Conservation (phyloP, 1,140 invertebrate species). For the Eumaeus atala region DNA sequence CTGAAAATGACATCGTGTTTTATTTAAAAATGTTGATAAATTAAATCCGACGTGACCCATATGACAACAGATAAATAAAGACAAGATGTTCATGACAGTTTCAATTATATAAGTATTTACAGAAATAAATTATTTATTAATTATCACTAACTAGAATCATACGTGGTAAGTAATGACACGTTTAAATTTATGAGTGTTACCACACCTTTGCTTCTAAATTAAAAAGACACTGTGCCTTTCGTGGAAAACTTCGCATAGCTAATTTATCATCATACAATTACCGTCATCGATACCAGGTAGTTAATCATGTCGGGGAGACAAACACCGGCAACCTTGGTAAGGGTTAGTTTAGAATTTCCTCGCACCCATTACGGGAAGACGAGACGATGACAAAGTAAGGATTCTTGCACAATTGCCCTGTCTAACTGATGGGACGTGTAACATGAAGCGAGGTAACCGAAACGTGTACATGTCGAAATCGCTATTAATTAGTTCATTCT, state of each 20-base stretch:
- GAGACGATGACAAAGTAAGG: conserved; percentile 28
- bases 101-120: no score
- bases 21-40: neutral
- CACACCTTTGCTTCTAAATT: conserved; percentile 28
- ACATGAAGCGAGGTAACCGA: conserved; percentile 31
- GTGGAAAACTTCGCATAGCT: conserved; percentile 28
- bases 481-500: conserved; percentile 58
- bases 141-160: no score
- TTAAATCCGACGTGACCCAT: no score
- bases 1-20: conserved; percentile 36
- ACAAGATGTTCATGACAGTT: no score
- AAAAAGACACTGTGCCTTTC: conserved; percentile 29
- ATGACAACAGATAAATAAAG: no score
- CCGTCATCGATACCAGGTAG: conserved; percentile 29
- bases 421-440: conserved; percentile 49
- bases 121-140: no score
- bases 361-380: conserved; percentile 35
- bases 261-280: conserved; percentile 34
- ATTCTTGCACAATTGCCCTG: conserved; percentile 23
- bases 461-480: conserved; percentile 49
- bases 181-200: conserved; percentile 21
- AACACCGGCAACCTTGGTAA: conserved; percentile 39
- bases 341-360: conserved; percentile 38
- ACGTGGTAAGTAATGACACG: conserved; percentile 13
- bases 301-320: conserved; percentile 45